These are phyloP conservation scores for Drosophila prostipennis DNA, from an alignment of 2,888 invertebrate genomes.

Conservation along the genomic window DNA sequence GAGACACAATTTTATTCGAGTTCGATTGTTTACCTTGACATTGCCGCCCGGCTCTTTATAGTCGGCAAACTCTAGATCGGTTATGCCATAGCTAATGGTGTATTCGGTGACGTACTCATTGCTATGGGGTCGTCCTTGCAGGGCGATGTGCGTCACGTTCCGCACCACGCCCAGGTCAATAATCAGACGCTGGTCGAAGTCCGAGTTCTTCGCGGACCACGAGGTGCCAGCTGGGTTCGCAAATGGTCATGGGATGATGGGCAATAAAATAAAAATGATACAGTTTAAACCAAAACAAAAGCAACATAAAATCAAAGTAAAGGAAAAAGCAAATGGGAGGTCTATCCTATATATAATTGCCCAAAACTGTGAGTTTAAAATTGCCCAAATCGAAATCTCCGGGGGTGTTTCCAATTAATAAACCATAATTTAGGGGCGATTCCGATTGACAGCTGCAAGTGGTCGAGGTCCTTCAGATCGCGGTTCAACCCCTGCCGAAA, in stretches of 20 bases:
- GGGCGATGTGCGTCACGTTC: slow-evolving; percentile 94
- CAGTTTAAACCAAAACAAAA: slow-evolving; percentile 51
- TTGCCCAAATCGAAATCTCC: slow-evolving; percentile 1
- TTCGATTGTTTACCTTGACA: slow-evolving; percentile 89
- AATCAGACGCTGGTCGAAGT: slow-evolving; percentile 96
- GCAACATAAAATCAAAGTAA: slow-evolving; percentile 57
- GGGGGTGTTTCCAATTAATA: slow-evolving; percentile 66
- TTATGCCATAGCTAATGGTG: slow-evolving; percentile 95
- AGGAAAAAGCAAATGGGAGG: slow-evolving; percentile 9
- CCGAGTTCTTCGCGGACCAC: slow-evolving; percentile 95
- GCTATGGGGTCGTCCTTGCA: slow-evolving; percentile 95
- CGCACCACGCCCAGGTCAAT: slow-evolving; percentile 94
- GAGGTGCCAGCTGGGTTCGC: slow-evolving; percentile 90
- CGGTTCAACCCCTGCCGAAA: slow-evolving; percentile 51
- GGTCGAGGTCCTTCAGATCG: slow-evolving; percentile 47
- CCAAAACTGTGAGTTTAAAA: slow-evolving; percentile 12
- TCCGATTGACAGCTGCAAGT: slow-evolving; percentile 76
- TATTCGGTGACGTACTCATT: slow-evolving; percentile 97
- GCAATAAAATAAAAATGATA: slow-evolving; percentile 60
- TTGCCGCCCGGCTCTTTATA: slow-evolving; percentile 96
- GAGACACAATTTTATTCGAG: slow-evolving; percentile 45
- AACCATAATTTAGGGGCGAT: slow-evolving; percentile 72
- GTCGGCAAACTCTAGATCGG: slow-evolving; percentile 94
- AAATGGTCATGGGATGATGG: slow-evolving; percentile 16
- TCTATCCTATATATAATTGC: slow-evolving; percentile 2